Evolutionary conservation across 2,888 invertebrate species (phyloP).

Genomic region (Myopa testacea): DNA sequence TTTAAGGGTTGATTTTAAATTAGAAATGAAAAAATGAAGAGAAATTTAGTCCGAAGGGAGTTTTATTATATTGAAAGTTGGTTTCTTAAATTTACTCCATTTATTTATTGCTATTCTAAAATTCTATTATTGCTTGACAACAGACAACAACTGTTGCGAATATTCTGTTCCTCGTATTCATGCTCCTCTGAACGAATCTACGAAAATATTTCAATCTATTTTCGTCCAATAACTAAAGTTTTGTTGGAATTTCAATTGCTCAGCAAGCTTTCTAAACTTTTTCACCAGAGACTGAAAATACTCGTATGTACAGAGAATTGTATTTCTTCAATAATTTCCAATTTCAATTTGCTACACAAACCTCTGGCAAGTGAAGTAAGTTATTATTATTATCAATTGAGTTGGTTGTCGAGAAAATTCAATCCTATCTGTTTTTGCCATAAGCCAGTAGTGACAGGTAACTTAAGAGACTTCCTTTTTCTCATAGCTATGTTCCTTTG

Average conservation of each 20-base stretch:
- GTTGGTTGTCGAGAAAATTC: slow-evolving; percentile 15
- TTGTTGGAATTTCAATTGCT: not conserved
- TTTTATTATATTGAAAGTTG: not conserved
- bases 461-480: not conserved
- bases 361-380: not conserved
- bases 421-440: not conserved
- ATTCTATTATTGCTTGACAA: not conserved
- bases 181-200: not conserved
- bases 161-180: not conserved
- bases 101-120: not conserved
- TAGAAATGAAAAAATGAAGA: no score
- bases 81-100: not conserved
- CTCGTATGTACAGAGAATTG: not conserved
- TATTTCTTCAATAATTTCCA: not conserved
- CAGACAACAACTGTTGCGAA: not conserved
- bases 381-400: slow-evolving; percentile 19
- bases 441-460: not conserved
- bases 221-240: not conserved
- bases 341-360: slow-evolving; percentile 2
- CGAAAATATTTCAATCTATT: not conserved
- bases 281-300: not conserved
- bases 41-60: not conserved
- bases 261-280: not conserved
- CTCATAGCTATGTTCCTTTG: not conserved
- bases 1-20: no score